A percentile compares a stretch with the other conserved stretches of the same genome.
phyloP scores from a whole-genome alignment of 1,140 invertebrate genomes.

The Notospermus geniculatus region DNA sequence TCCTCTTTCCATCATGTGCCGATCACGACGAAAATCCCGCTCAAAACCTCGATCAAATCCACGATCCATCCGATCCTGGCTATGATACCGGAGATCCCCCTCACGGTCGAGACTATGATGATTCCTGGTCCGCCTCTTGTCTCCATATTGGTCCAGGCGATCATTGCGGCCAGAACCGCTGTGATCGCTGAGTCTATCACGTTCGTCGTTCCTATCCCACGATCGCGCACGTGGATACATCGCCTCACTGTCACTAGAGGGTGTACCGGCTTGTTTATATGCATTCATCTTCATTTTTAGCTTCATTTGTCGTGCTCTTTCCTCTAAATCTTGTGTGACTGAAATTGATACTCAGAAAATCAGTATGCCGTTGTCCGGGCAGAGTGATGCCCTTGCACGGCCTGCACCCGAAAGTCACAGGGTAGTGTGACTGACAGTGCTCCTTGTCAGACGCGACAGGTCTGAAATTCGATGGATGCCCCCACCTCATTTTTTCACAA shows the following conservation, averaged over 20 bases:
- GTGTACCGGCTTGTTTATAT: constrained; percentile 24
- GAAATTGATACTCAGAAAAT: constrained; percentile 12
- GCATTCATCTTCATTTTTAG: constrained; percentile 62
- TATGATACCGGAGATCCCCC: not conserved
- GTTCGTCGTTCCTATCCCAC: constrained; percentile 4
- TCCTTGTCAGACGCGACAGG: too few relatives aligned
- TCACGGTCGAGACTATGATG: not conserved
- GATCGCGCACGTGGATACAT: constrained; percentile 14
- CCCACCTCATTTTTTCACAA: too few relatives aligned
- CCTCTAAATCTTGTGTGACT: constrained; percentile 76
- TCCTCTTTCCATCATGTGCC: too few relatives aligned
- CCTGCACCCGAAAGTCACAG: too few relatives aligned
- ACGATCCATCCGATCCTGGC: constrained; percentile 10
- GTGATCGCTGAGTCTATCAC: constrained; percentile 1
- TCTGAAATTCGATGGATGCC: too few relatives aligned
- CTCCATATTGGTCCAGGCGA: too few relatives aligned
- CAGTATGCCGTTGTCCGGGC: not conserved
- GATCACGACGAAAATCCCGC: too few relatives aligned
- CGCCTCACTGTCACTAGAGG: constrained; percentile 38
- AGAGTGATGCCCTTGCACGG: too few relatives aligned
- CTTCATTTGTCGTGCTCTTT: constrained; percentile 71
- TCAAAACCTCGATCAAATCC: constrained; percentile 6
- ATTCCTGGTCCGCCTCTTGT: not conserved
- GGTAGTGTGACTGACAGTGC: too few relatives aligned
- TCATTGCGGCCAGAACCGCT: not conserved